A percentile compares a stretch with the other conserved stretches of the same genome.
phyloP scores from a whole-genome alignment of 2,888 invertebrate genomes.

The Protophormia terraenovae region DNA sequence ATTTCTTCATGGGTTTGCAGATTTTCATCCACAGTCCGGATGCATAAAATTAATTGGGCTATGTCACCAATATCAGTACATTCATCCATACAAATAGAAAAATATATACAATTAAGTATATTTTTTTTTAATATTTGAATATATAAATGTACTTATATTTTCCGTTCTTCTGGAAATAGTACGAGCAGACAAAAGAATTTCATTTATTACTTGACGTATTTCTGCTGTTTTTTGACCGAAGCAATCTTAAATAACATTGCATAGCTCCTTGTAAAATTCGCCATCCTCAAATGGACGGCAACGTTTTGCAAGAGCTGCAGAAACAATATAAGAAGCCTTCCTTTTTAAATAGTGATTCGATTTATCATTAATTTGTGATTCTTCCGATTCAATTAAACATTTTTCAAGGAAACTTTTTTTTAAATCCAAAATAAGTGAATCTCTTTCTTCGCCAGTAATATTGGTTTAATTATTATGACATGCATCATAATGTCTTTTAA shows the following conservation, averaged over 20 bases:
- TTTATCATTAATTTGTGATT: too few species aligned
- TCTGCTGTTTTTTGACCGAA: conserved; percentile 1
- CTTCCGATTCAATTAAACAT: too few species aligned
- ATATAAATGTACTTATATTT: neutral
- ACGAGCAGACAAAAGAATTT: neutral
- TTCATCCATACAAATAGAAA: conserved; percentile 11
- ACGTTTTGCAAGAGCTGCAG: neutral
- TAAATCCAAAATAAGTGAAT: too few species aligned
- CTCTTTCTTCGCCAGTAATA: too few species aligned
- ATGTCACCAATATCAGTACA: neutral
- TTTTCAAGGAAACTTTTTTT: too few species aligned
- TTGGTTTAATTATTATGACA: too few species aligned
- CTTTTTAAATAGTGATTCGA: too few species aligned
- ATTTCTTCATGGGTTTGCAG: conserved; percentile 10
- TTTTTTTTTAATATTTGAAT: neutral
- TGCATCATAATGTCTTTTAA: too few species aligned
- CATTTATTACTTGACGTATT: neutral
- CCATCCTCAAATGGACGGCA: conserved; percentile 17
- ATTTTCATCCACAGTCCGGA: neutral
- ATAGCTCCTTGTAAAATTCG: neutral
- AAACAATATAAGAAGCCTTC: too few species aligned
- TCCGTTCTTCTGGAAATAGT: neutral
- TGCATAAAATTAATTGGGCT: neutral
- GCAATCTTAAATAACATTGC: neutral
- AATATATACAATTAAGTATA: neutral